Base-by-base conservation (phyloP, 2,888 invertebrate genomes). In the Pelosia muscerda region DNA sequence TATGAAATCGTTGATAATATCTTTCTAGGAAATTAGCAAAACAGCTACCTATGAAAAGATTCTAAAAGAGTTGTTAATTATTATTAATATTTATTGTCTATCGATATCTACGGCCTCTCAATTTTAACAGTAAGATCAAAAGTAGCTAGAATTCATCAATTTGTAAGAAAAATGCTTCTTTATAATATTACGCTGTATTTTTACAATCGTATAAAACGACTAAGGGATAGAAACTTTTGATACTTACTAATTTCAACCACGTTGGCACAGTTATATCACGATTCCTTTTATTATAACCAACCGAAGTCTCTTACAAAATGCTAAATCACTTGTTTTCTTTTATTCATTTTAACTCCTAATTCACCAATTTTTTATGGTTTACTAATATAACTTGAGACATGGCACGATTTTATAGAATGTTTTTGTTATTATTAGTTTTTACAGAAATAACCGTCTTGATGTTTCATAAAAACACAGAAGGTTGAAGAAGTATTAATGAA, bases 321-420 rank as follows among this genome's bases (percentile, higher is more conserved):
- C n/a, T n/a, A n/a, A 49, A 49, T n/a, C 49, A n/a, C 9, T 49
- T 49, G 49, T 49, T 49, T 49, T 49, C n/a, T 9, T 49, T n/a
- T 49, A 49, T 49, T 49, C 49, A 2, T 9, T 49, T 49, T 9
- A n/a, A n/a, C n/a, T 49, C 49, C n/a, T 49, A 8, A 49, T n/a
- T 49, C n/a, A 5, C 49, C 19, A 49, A n/a, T n/a, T 49, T 49
- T 49, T 49, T 49, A n/a, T n/a, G 8, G n/a, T 9, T n/a, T n/a
- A 49, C 9, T n/a, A n/a, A 49, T 49, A 19, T 42, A 19, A 42
- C 42, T 49, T 9, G 2, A n/a, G 49, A 49, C 49, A 49, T 49
- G 49, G 49, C 49, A 49, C 49, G 49, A 49, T 49, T 49, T 49
- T 49, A 49, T 49, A n/a, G 19, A 49, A 49, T 49, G 49, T 49